Base-by-base conservation (phyloP, 2,888 invertebrate genomes). In the Callosobruchus maculatus region DNA sequence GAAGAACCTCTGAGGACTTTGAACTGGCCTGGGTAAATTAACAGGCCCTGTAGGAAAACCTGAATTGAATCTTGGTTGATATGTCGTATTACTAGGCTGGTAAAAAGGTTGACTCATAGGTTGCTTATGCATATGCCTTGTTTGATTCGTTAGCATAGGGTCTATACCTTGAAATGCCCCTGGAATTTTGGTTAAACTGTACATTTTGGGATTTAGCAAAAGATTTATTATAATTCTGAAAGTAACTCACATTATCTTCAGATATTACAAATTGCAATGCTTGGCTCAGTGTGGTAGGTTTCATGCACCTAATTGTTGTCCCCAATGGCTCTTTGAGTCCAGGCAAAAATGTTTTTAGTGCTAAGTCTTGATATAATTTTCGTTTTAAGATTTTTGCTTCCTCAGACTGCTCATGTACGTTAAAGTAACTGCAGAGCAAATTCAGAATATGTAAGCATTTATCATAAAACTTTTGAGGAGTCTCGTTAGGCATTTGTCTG, bases 381-480 rank as follows among this genome's bases (percentile, higher is more conserved):
- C 73, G 67, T 74, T 75, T 74, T 18, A 71, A 71, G 13, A 68
- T 18, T 70, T 70, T 71, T 18, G 70, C 49, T 30, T 20, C 72
- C 18, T 70, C 70, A 69, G 66, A 67, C 2, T 31, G 30, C 74
- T 76, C 74, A 70, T 77, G 74, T 21, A 31, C 20, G 21, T 74
- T 49, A 7, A 75, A 49, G 73, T 72, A 74, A 22, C 70, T 67
- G 73, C 75, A 76, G 31, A 74, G 20, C 0, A 74, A 67, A 73
- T 78, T 77, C 1, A 77, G 22, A 21, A 76, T 74, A 67, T 77
- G 67, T 49, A 72, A 70, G 70, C 66, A 66, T 31, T 74, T 22
- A 67, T 78, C 76, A 70, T 72, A 76, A 74, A 77, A 78, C 70
- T 78, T 73, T 74, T 78, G 76, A 20, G 77, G 73, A 67, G 67